Percentiles rank a stretch among this genome's conserved stretches.
These are phyloP conservation scores for Charaxes varanes DNA, from an alignment of 1,140 invertebrate species.

Conservation along the genomic window DNA sequence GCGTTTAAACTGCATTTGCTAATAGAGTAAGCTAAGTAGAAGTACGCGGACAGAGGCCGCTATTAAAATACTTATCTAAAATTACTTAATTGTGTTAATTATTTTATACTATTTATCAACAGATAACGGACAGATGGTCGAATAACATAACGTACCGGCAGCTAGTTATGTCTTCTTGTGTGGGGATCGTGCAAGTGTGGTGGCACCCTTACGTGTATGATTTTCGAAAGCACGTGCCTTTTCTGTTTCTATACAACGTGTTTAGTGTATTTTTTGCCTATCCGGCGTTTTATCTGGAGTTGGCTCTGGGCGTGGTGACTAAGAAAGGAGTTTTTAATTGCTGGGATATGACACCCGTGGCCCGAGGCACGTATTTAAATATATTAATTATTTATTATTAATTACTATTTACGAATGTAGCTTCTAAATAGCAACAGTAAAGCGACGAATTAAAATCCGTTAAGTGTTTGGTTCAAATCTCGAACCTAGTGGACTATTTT, in stretches of 20 bases:
- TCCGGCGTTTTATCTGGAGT: conserved; percentile 53
- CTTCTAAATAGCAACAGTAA: no score
- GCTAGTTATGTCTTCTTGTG: conserved; percentile 51
- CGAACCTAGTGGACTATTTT: no score
- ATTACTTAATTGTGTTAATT: conserved; percentile 2
- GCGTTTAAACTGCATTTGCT: no score
- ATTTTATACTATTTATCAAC: conserved; percentile 11
- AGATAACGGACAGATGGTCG: conserved; percentile 51
- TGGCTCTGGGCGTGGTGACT: conserved; percentile 51
- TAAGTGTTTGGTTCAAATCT: no score
- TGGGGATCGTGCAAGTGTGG: conserved; percentile 56
- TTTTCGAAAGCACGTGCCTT: conserved; percentile 40
- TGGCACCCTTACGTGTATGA: conserved; percentile 61
- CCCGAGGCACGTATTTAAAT: conserved; percentile 39
- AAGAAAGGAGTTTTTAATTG: conserved; percentile 53
- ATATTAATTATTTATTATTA: neutral
- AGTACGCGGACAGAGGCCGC: no score
- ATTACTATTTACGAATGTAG: no score
- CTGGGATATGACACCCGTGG: conserved; percentile 55
- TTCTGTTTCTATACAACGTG: conserved; percentile 52
- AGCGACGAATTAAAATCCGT: no score
- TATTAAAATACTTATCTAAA: conserved; percentile 37
- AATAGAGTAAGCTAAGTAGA: conserved; percentile 34
- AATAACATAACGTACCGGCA: conserved; percentile 62
- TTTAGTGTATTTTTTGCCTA: conserved; percentile 51